Evolutionary conservation across 2,113 vertebrate genomes (phyloP).

Genomic region (Cromileptes altivelis): DNA sequence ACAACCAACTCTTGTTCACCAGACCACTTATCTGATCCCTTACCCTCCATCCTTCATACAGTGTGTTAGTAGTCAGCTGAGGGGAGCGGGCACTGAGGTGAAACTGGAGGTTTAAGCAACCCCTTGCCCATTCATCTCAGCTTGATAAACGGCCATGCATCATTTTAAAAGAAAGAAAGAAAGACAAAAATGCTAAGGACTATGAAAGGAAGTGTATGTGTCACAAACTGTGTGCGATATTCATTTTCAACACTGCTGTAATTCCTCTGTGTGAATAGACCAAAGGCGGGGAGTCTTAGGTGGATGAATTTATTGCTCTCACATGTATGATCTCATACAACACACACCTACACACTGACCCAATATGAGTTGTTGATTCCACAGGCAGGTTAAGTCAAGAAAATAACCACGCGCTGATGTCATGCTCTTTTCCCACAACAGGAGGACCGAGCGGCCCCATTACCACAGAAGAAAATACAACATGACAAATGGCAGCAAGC

Average conservation of each 20-base stretch:
- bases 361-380: constrained; percentile 60
- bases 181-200: neutral
- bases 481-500: constrained; percentile 76
- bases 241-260: constrained; percentile 33
- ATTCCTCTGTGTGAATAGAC: constrained; percentile 6
- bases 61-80: constrained; percentile 1
- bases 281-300: constrained; percentile 10
- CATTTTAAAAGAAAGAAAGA: constrained; percentile 15
- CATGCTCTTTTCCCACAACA: constrained; percentile 56
- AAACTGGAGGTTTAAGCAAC: constrained; percentile 31
- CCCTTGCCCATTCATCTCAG: constrained; percentile 30
- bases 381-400: constrained; percentile 59
- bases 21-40: constrained; percentile 63
- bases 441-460: constrained; percentile 39
- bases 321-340: constrained; percentile 54
- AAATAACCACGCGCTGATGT: constrained; percentile 62
- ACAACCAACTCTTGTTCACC: constrained; percentile 43
- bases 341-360: constrained; percentile 43
- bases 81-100: constrained; percentile 43
- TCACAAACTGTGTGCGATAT: constrained; percentile 43
- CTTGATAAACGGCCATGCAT: constrained; percentile 30
- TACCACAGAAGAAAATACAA: constrained; percentile 59
- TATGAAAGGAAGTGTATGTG: constrained; percentile 13
- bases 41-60: constrained; percentile 55
- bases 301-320: constrained; percentile 55